Percentiles rank a stretch among this genome's conserved stretches.
Evolutionary conservation across 2,888 invertebrate species (phyloP).

Genomic region (Tribolium freemani): DNA sequence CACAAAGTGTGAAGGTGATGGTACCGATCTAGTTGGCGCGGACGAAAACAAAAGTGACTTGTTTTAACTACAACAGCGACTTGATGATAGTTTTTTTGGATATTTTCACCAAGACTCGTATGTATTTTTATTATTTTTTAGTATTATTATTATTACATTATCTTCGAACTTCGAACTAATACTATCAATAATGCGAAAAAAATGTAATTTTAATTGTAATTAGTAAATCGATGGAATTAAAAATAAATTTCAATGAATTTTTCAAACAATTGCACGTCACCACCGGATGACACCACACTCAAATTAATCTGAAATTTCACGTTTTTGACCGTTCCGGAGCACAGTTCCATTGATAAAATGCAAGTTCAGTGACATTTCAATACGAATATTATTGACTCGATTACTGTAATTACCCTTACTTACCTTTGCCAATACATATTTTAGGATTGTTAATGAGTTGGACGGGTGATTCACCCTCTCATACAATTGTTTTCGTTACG

Average conservation of each 20-base stretch:
- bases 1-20: slow-evolving; percentile 41
- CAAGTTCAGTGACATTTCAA: slow-evolving; percentile 29
- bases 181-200: not conserved
- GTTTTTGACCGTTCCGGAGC: slow-evolving; percentile 8
- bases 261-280: not conserved
- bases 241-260: slow-evolving; percentile 12
- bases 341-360: slow-evolving; percentile 17
- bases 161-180: not conserved
- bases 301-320: not conserved
- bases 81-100: not conserved
- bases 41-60: slow-evolving; percentile 6
- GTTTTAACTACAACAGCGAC: not conserved
- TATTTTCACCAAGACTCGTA: slow-evolving; percentile 1
- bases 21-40: slow-evolving; percentile 16
- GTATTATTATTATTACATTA: not conserved
- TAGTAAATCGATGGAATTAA: slow-evolving; percentile 11
- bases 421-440: slow-evolving; percentile 17
- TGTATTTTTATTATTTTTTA: not conserved
- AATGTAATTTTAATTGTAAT: not conserved
- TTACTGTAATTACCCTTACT: not conserved
- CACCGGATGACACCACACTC: not conserved
- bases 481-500: not conserved
- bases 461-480: not conserved
- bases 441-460: not conserved
- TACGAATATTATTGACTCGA: not conserved